phyloP scores from a whole-genome alignment of 2,797 vertebrate genomes.

The Champsocephalus gunnari region DNA sequence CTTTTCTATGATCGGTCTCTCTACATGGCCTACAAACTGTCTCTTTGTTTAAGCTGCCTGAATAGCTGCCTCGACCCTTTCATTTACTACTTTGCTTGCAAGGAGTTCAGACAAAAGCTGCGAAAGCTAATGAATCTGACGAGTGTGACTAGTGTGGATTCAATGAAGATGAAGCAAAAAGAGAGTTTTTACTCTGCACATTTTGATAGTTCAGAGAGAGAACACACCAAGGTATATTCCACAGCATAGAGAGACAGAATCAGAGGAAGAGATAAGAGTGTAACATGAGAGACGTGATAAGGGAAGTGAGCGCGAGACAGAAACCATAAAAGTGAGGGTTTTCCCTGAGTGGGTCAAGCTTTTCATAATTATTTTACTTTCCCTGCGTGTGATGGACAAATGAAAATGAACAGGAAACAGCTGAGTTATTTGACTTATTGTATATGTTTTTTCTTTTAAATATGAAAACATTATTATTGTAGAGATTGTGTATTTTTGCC shows the following conservation, averaged over 20 bases:
- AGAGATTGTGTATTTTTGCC: neutral
- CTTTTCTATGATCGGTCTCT: conserved; percentile 81
- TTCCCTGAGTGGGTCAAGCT: neutral
- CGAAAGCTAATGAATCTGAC: conserved; percentile 77
- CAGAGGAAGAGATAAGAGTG: neutral
- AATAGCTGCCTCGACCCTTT: conserved; percentile 96
- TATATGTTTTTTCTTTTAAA: conserved; percentile 4
- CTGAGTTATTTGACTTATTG: neutral
- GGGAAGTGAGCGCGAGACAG: neutral
- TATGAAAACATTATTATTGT: neutral
- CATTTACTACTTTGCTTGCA: conserved; percentile 95
- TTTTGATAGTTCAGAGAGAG: conserved; percentile 51
- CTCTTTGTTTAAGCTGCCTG: conserved; percentile 91
- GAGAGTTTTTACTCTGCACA: conserved; percentile 84
- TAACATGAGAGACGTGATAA: neutral
- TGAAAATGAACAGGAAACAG: neutral
- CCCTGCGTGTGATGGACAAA: neutral
- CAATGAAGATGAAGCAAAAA: conserved; percentile 64
- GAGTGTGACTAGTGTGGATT: conserved; percentile 71
- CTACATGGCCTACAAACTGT: conserved; percentile 92
- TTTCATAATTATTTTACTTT: neutral
- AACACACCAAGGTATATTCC: conserved; percentile 29
- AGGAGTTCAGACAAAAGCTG: conserved; percentile 90
- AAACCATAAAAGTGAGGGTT: neutral
- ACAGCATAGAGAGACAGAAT: neutral